phyloP scores from a whole-genome alignment of 2,888 invertebrate species.

The Tiliacea aurago region DNA sequence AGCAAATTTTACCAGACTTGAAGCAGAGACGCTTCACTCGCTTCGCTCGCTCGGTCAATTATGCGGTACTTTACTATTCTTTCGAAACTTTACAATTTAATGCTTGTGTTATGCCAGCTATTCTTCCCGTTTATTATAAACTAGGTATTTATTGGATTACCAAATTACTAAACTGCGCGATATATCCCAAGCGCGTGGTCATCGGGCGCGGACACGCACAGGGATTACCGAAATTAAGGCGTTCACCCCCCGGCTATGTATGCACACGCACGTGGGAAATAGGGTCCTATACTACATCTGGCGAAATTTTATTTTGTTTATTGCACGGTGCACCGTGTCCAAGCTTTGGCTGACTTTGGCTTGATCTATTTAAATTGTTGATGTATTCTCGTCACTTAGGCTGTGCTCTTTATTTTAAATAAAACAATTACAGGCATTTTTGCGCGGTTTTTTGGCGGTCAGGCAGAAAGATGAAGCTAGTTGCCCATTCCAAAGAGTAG shows the following conservation, averaged over 20 bases:
- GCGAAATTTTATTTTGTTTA: background rate
- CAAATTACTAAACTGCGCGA: constrained; percentile 18
- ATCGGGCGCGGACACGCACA: constrained; percentile 55
- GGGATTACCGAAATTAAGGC: constrained; percentile 54
- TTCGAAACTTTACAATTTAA: background rate
- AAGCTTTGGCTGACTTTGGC: background rate
- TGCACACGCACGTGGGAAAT: constrained; percentile 39
- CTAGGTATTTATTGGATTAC: constrained; percentile 32
- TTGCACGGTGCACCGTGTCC: background rate
- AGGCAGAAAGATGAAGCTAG: no score
- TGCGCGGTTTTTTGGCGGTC: no score
- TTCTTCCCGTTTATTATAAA: constrained; percentile 18
- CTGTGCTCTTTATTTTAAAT: no score
- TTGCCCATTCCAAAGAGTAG: no score
- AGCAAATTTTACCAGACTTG: background rate
- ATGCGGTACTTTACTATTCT: background rate
- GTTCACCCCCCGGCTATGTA: constrained; percentile 29
- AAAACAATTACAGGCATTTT: no score
- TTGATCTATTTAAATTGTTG: background rate
- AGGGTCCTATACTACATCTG: constrained; percentile 25
- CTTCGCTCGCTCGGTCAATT: background rate
- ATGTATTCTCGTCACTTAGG: background rate
- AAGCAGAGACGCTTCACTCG: background rate
- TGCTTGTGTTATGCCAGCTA: background rate
- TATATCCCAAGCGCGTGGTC: constrained; percentile 40